A percentile compares a stretch with the other conserved stretches of the same genome.
Evolutionary conservation across 2,888 invertebrate species (phyloP).

Genomic region (Pandemis cinnamomeana): DNA sequence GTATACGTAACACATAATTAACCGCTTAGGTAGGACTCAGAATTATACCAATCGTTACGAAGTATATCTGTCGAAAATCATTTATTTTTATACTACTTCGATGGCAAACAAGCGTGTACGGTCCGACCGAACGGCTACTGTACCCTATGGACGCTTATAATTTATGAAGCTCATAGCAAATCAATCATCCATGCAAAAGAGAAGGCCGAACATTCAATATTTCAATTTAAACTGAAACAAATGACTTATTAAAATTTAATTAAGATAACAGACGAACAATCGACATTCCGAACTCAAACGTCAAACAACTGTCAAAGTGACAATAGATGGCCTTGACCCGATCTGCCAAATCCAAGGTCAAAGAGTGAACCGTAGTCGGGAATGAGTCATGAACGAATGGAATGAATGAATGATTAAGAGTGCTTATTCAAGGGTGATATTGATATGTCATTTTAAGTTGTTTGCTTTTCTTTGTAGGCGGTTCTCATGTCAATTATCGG

Average conservation of each 20-base stretch:
- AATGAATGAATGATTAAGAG: conserved; percentile 47
- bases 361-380: conserved; percentile 32
- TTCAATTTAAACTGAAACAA: conserved; percentile 13
- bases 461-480: conserved; percentile 29
- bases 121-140: no score
- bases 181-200: not conserved
- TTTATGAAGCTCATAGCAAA: not conserved
- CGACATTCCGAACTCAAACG: conserved; percentile 46
- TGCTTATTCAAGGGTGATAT: conserved; percentile 47
- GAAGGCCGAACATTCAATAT: not conserved
- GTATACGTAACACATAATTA: no score
- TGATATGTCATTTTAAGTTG: conserved; percentile 47
- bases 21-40: no score
- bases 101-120: no score
- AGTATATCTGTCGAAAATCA: no score
- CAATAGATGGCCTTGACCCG: conserved; percentile 67
- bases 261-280: conserved; percentile 38
- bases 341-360: conserved; percentile 49
- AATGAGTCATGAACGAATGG: conserved; percentile 46
- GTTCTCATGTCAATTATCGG: not conserved
- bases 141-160: no score
- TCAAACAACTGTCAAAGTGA: conserved; percentile 66
- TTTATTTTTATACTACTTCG: no score
- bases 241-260: conserved; percentile 35
- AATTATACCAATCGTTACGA: no score